Percentiles rank a stretch among this genome's conserved stretches.
phyloP scores from a whole-genome alignment of 2,113 vertebrate genomes.

The Myocastor coypus region DNA sequence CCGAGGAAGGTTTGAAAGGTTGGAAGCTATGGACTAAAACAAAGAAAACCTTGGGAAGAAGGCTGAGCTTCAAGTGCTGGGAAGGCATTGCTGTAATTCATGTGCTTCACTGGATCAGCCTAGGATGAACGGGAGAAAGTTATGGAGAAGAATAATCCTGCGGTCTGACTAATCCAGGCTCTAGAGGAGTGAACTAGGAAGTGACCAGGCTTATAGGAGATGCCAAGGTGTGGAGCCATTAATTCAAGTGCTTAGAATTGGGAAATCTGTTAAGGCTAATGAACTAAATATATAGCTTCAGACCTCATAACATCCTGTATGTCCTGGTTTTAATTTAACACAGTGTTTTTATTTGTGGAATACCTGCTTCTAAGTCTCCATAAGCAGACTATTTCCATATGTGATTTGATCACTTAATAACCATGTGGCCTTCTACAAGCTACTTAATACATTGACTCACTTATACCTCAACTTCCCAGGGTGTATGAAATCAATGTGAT shows the following conservation, averaged over 20 bases:
- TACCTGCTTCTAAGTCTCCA: not conserved
- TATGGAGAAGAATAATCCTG: not conserved
- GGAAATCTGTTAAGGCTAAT: not conserved
- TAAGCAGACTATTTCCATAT: not conserved
- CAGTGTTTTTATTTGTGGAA: not conserved
- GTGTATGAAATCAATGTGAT: not conserved
- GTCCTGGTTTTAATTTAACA: not conserved
- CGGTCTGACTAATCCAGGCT: not conserved
- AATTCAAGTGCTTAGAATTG: not conserved
- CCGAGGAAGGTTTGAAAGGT: not conserved
- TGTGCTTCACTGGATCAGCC: fast-evolving
- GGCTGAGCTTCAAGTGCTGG: not conserved
- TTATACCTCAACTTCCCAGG: not conserved
- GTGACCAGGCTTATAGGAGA: not conserved
- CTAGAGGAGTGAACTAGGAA: not conserved
- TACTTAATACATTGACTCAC: not conserved
- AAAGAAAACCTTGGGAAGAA: not conserved
- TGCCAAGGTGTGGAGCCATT: not conserved
- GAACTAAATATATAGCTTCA: not conserved
- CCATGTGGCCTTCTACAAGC: not conserved
- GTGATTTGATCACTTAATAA: not conserved
- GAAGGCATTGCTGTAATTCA: too few relatives aligned
- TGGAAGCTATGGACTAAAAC: not conserved
- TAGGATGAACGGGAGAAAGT: not conserved
- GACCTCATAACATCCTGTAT: not conserved